A percentile compares a stretch with the other conserved stretches of the same genome.
Conservation (phyloP, 2,113 vertebrate species). For the Tyrannus savana region DNA sequence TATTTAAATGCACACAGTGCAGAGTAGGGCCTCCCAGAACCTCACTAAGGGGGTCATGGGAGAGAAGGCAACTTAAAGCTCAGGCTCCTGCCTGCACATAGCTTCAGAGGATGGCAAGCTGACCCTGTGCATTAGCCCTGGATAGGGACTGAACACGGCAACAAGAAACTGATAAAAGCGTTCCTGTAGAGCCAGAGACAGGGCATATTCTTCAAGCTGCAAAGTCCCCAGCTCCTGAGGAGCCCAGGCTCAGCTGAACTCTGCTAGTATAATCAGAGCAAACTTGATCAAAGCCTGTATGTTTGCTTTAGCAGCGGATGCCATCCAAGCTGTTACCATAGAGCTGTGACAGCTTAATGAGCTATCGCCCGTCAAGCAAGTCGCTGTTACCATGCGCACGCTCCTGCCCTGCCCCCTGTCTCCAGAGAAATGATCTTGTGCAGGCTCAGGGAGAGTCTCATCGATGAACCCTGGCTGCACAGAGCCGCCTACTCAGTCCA, state of each 20-base stretch:
- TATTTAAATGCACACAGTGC: neutral
- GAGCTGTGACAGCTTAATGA: conserved; percentile 17
- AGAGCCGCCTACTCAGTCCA: neutral
- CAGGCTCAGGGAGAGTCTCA: accelerated
- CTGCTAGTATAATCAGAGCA: neutral
- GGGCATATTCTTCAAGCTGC: neutral
- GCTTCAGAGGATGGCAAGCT: neutral
- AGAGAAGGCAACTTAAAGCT: neutral
- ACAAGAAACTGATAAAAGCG: neutral
- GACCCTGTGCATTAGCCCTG: neutral
- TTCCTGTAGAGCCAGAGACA: neutral
- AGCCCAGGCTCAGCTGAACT: neutral
- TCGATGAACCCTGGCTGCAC: neutral
- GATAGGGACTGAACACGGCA: neutral
- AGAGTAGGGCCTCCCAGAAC: neutral
- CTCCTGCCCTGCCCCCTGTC: neutral
- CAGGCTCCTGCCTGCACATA: neutral
- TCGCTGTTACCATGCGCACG: accelerated
- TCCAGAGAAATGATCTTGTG: neutral
- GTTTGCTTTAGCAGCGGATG: neutral
- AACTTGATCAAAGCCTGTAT: neutral
- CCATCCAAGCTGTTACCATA: neutral
- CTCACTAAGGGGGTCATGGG: neutral
- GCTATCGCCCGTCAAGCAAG: neutral
- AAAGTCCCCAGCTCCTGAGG: neutral